Conservation (phyloP, 2,797 vertebrate genomes). For the Silurus lanzhouensis region DNA sequence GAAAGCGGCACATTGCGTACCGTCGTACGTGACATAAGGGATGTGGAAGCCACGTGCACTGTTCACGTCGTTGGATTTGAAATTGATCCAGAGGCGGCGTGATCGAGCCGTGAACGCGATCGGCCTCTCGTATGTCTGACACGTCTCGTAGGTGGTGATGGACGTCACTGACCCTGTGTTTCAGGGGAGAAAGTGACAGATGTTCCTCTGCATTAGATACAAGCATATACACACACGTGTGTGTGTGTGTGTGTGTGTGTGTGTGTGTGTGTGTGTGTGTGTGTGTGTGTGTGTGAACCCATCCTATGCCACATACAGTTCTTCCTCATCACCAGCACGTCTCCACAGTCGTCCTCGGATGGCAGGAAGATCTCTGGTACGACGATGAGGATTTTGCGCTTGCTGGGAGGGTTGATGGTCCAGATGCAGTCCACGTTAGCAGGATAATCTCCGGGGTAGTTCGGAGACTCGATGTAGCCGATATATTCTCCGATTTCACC, state of each 20-base stretch:
- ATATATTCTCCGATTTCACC: constrained; percentile 97
- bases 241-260: too few relatives aligned
- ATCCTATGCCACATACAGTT: constrained; percentile 84
- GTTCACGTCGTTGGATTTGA: constrained; percentile 96
- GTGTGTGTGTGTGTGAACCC: too few relatives aligned
- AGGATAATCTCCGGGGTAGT: constrained; percentile 97
- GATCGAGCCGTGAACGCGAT: constrained; percentile 97
- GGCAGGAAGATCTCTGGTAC: constrained; percentile 98
- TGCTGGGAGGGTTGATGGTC: constrained; percentile 97
- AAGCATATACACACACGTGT: too few relatives aligned
- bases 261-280: too few relatives aligned
- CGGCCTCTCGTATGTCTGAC: constrained; percentile 95
- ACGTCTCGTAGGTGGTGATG: constrained; percentile 97
- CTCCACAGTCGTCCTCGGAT: constrained; percentile 95
- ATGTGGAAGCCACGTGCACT: constrained; percentile 96
- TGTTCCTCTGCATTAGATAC: too few relatives aligned
- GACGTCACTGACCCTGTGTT: constrained; percentile 89
- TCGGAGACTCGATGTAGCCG: constrained; percentile 97
- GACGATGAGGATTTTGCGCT: constrained; percentile 97
- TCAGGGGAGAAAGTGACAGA: neutral
- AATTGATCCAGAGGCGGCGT: constrained; percentile 96
- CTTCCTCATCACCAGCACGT: constrained; percentile 98
- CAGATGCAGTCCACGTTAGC: constrained; percentile 93
- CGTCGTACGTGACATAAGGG: constrained; percentile 95
- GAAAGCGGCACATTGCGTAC: constrained; percentile 64